phyloP scores from a whole-genome alignment of 2,888 invertebrate species.

The Stenichneumon culpator region DNA sequence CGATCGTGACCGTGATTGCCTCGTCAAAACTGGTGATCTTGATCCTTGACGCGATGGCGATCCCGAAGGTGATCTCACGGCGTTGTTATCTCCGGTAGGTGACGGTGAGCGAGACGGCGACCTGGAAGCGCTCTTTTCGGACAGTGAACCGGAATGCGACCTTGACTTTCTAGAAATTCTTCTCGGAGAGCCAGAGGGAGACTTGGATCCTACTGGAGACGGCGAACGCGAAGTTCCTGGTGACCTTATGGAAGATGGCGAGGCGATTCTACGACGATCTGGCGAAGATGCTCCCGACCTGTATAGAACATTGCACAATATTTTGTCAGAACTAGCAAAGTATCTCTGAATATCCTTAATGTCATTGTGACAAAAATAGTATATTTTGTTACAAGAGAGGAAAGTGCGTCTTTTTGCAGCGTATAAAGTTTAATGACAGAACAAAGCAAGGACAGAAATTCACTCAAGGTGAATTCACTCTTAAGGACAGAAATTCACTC shows the following conservation, averaged over 20 bases:
- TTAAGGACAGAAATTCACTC: too few species aligned
- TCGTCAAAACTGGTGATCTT: slow-evolving; percentile 68
- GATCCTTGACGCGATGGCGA: slow-evolving; percentile 74
- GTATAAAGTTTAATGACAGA: too few species aligned
- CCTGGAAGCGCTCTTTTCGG: slow-evolving; percentile 69
- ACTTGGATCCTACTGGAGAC: slow-evolving; percentile 56
- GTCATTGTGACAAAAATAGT: background rate
- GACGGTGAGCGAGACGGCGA: slow-evolving; percentile 70
- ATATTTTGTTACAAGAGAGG: too few species aligned
- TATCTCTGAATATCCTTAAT: background rate
- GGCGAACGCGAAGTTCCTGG: slow-evolving; percentile 70
- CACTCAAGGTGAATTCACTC: too few species aligned
- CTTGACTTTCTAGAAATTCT: slow-evolving; percentile 58
- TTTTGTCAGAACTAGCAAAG: background rate
- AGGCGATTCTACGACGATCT: slow-evolving; percentile 58
- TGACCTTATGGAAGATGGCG: slow-evolving; percentile 72
- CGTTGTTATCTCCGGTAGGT: slow-evolving; percentile 60
- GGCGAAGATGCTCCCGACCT: slow-evolving; percentile 76
- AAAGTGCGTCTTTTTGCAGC: too few species aligned
- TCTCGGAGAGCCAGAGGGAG: slow-evolving; percentile 13
- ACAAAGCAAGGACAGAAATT: too few species aligned
- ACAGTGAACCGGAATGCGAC: slow-evolving; percentile 70
- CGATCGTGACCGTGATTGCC: slow-evolving; percentile 63
- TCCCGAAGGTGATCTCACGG: slow-evolving; percentile 72
- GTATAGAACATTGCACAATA: background rate